These are phyloP conservation scores for Semnopithecus entellus DNA, from an alignment of 2,113 vertebrate genomes.

Conservation along the genomic window DNA sequence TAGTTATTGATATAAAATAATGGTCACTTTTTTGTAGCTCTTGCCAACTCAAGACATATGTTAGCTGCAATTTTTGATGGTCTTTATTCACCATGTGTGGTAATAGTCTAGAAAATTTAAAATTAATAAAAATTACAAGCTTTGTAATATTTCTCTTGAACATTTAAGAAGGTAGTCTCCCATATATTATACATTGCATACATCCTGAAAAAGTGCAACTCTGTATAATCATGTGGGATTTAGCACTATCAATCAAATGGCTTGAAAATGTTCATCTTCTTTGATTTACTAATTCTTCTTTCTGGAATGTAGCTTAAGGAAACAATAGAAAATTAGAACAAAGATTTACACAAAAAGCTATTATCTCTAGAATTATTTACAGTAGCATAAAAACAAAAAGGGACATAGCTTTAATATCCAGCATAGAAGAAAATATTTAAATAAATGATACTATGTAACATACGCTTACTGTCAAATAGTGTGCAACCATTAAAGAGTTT, in stretches of 20 bases:
- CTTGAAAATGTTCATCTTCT: slow-evolving; percentile 11
- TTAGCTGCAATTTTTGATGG: slow-evolving; percentile 17
- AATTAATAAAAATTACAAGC: not conserved
- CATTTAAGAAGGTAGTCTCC: not conserved
- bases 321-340: slow-evolving; percentile 20
- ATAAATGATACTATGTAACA: not conserved
- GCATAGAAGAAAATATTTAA: not conserved
- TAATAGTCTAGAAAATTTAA: not conserved
- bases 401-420: not conserved
- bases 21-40: not conserved
- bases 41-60: not conserved
- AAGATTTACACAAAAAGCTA: slow-evolving; percentile 5
- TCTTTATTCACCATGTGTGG: not conserved
- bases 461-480: not conserved
- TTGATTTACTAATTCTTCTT: slow-evolving; percentile 18
- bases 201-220: not conserved
- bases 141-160: not conserved
- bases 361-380: slow-evolving; percentile 15
- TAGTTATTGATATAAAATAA: slow-evolving; percentile 21
- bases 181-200: not conserved
- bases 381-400: not conserved
- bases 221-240: not conserved
- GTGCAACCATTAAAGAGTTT: not conserved
- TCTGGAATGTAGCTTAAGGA: slow-evolving; percentile 18
- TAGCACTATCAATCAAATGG: slow-evolving; percentile 21